Percentiles rank a stretch among this genome's conserved stretches.
Conservation (phyloP, 2,113 vertebrate genomes). For the Lepus timidus region DNA sequence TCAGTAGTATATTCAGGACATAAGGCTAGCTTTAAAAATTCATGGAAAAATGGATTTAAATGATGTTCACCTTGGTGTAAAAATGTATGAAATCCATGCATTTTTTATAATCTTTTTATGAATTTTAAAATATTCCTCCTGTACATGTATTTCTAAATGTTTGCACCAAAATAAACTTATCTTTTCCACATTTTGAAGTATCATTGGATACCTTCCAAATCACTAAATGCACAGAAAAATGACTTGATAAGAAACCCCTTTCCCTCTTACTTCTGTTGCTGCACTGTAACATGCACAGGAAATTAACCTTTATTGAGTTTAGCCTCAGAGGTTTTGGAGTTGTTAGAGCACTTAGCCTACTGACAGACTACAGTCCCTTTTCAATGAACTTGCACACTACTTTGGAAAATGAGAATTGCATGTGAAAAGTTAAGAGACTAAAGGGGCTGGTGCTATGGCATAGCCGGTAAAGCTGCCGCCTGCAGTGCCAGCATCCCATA, state of each 20-base stretch:
- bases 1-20: constrained; percentile 29
- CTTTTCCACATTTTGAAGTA: too few relatives aligned
- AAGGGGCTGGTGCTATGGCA: not conserved
- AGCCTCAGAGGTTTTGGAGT: constrained; percentile 28
- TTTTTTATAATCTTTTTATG: too few relatives aligned
- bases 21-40: too few relatives aligned
- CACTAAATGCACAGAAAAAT: constrained; percentile 35
- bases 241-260: not conserved
- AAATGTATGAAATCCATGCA: too few relatives aligned
- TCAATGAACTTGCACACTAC: not conserved
- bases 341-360: constrained; percentile 2
- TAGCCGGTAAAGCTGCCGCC: not conserved
- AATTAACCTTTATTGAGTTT: constrained; percentile 26
- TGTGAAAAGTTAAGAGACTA: constrained; percentile 38
- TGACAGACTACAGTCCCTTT: not conserved
- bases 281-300: not conserved
- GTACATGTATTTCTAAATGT: too few relatives aligned
- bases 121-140: too few relatives aligned
- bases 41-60: too few relatives aligned
- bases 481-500: not conserved
- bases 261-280: not conserved
- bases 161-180: too few relatives aligned
- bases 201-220: not conserved
- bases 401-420: not conserved
- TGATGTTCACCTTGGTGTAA: too few relatives aligned